Evolutionary conservation across 2,888 invertebrate species (phyloP).

Genomic region (Hybos culiciformis): DNA sequence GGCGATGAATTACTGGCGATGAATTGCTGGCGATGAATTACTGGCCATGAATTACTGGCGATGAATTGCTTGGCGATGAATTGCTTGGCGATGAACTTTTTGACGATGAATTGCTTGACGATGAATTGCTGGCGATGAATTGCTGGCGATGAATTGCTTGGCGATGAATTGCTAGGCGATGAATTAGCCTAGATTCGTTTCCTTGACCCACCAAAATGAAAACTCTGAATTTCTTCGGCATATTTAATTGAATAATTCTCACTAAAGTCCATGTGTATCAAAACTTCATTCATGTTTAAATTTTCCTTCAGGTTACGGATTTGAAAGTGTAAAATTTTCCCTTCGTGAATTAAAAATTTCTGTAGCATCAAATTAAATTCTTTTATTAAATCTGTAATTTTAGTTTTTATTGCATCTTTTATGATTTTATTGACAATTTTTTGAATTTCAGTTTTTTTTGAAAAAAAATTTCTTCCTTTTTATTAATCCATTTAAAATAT

Average conservation of each 20-base stretch:
- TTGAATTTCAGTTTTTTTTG: not conserved
- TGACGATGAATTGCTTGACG: too few species aligned
- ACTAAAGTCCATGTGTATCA: constrained; percentile 6
- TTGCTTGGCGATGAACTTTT: too few species aligned
- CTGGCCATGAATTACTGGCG: too few species aligned
- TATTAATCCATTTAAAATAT: too few species aligned
- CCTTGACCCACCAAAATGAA: constrained; percentile 1
- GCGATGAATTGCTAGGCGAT: too few species aligned
- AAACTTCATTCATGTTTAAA: constrained; percentile 1
- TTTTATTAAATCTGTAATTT: not conserved
- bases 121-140: too few species aligned
- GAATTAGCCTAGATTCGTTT: too few species aligned
- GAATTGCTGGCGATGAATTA: too few species aligned
- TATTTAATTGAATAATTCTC: constrained; percentile 1
- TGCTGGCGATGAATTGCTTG: too few species aligned
- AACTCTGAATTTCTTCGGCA: constrained; percentile 1
- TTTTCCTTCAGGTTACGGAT: not conserved
- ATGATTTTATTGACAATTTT: not conserved
- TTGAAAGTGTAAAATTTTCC: not conserved
- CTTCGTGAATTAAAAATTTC: not conserved
- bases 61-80: too few species aligned
- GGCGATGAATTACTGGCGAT: too few species aligned
- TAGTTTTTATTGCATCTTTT: not conserved
- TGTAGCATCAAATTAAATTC: not conserved
- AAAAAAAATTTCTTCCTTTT: too few species aligned